These are phyloP conservation scores for Agrypnia vestita DNA, from an alignment of 1,140 invertebrate species.

Conservation along the genomic window DNA sequence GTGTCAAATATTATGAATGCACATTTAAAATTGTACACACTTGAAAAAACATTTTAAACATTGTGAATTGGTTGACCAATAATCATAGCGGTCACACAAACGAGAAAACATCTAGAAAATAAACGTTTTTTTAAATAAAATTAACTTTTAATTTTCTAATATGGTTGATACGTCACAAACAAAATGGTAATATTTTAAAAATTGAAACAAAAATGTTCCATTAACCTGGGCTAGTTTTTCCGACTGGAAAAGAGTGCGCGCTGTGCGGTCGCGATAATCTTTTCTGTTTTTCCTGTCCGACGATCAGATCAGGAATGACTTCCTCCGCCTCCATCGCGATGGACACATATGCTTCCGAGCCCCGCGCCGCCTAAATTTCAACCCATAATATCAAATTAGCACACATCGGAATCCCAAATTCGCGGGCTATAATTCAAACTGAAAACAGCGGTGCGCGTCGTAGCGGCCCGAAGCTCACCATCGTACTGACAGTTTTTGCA, in stretches of 20 bases:
- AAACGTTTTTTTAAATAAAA: background rate
- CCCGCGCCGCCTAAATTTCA: constrained; percentile 14
- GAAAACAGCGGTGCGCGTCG: constrained; percentile 59
- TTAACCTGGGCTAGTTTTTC: constrained; percentile 69
- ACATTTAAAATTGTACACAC: background rate
- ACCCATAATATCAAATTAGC: constrained; percentile 33
- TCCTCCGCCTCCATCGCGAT: constrained; percentile 69
- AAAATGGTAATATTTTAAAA: background rate
- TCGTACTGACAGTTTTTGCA: constrained; percentile 63
- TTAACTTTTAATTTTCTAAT: background rate
- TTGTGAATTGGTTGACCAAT: background rate
- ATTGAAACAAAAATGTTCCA: constrained; percentile 44
- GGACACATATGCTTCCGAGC: constrained; percentile 65
- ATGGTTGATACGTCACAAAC: constrained; percentile 8
- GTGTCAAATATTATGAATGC: background rate
- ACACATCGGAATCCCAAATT: constrained; percentile 40
- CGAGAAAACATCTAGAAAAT: background rate
- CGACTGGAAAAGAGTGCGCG: constrained; percentile 68
- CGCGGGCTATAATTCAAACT: constrained; percentile 28
- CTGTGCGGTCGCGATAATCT: constrained; percentile 68
- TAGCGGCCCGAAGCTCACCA: constrained; percentile 58
- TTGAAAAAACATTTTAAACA: background rate
- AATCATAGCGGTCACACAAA: background rate
- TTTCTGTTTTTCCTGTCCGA: constrained; percentile 67
- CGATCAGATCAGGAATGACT: constrained; percentile 68